Percentiles rank a stretch among this genome's conserved stretches.
Conservation (phyloP, 2,888 invertebrate genomes). For the Nephrotoma guestfalica region DNA sequence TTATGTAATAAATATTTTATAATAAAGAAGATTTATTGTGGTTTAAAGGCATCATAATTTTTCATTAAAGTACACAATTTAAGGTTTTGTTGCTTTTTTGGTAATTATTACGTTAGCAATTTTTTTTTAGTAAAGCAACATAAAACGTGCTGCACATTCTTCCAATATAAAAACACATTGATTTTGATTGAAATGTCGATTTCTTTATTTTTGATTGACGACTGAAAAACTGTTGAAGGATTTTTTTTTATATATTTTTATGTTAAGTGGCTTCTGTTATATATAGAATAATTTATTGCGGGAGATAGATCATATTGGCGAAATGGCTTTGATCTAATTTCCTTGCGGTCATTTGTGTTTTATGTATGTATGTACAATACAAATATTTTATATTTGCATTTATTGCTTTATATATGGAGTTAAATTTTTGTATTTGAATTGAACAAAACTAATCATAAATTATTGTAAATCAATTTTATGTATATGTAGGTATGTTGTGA, state of each 20-base stretch:
- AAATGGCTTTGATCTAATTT: not conserved
- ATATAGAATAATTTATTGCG: not conserved
- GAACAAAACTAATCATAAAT: not conserved
- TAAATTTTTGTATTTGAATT: not conserved
- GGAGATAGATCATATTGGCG: not conserved
- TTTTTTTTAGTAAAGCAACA: not conserved
- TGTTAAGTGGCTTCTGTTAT: not conserved
- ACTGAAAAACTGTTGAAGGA: not conserved
- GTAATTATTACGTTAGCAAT: not conserved
- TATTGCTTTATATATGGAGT: not conserved
- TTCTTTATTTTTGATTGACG: not conserved
- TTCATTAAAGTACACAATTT: not conserved
- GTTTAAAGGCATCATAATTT: slow-evolving; percentile 1
- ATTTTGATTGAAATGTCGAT: not conserved
- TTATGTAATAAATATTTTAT: not conserved
- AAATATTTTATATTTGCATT: not conserved
- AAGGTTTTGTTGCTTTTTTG: not conserved
- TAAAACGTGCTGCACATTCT: not conserved
- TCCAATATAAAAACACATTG: not conserved
- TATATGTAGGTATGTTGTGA: not conserved
- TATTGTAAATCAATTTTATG: not conserved
- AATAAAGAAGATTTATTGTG: slow-evolving; percentile 2
- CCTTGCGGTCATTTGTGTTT: not conserved
- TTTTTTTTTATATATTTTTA: not conserved
- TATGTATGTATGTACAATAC: not conserved